A percentile compares a stretch with the other conserved stretches of the same genome.
Evolutionary conservation across 2,888 invertebrate genomes (phyloP).

Genomic region (Coremacera marginata): DNA sequence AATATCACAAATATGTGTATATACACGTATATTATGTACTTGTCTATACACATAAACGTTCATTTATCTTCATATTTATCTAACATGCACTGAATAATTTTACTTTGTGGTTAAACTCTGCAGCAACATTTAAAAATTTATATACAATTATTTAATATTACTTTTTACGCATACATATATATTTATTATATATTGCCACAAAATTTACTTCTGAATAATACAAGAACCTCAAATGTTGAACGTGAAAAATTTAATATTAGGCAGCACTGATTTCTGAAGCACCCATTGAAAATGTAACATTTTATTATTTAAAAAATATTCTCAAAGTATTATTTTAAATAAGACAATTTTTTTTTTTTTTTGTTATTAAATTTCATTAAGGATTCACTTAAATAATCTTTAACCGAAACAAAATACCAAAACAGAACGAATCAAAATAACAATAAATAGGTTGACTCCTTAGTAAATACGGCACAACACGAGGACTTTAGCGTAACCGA

Average conservation of each 20-base stretch:
- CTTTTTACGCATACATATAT: background rate
- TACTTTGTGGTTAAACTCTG: no score
- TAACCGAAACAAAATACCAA: constrained; percentile 25
- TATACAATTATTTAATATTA: background rate
- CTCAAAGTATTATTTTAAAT: no score
- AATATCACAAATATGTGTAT: background rate
- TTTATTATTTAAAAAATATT: background rate
- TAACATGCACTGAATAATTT: background rate
- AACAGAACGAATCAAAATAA: constrained; percentile 35
- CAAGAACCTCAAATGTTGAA: no score
- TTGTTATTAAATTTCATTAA: background rate
- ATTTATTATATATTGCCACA: background rate
- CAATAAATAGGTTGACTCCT: constrained; percentile 29
- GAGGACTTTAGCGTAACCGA: constrained; percentile 47
- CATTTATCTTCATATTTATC: background rate
- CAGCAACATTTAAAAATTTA: no score
- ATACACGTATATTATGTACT: constrained; percentile 34
- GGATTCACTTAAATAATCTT: background rate
- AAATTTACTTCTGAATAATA: no score
- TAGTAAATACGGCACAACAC: constrained; percentile 44
- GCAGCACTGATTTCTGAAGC: constrained; percentile 16
- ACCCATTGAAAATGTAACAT: background rate
- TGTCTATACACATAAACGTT: constrained; percentile 8
- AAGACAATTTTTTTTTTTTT: background rate
- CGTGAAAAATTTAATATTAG: no score